Percentiles rank a stretch among this genome's conserved stretches.
Evolutionary conservation across 2,113 vertebrate genomes (phyloP).

Genomic region (Petaurus breviceps): DNA sequence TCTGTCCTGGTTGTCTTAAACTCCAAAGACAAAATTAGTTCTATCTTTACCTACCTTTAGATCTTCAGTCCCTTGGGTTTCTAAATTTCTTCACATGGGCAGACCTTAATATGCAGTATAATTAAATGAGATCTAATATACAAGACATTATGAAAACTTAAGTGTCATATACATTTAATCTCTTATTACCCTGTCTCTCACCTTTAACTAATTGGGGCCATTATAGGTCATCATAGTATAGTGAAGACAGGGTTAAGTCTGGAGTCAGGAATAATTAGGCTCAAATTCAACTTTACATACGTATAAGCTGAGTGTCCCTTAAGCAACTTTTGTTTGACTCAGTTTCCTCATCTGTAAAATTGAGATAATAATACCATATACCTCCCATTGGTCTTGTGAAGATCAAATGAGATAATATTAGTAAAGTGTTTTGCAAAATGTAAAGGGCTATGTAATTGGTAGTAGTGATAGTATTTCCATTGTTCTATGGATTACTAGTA

Average conservation of each 20-base stretch:
- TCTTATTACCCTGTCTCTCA: not conserved
- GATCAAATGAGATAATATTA: no score
- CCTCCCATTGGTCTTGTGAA: no score
- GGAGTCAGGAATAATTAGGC: not conserved
- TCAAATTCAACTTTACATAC: not conserved
- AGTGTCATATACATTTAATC: not conserved
- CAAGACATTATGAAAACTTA: not conserved
- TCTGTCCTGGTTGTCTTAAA: not conserved
- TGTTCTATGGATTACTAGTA: no score
- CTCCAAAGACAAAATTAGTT: not conserved
- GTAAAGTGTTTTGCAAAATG: no score
- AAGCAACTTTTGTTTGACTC: not conserved
- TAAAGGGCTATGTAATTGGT: no score
- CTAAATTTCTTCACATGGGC: not conserved
- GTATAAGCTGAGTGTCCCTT: not conserved
- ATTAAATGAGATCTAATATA: not conserved
- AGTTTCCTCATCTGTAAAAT: not conserved
- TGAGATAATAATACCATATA: not conserved
- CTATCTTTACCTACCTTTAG: not conserved
- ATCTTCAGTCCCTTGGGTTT: not conserved
- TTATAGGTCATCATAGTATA: not conserved
- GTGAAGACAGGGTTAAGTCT: not conserved
- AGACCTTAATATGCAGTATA: not conserved
- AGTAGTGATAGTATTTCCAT: no score
- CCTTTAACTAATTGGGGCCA: not conserved